Conservation (phyloP, 2,797 vertebrate species). For the Parauchenoglanis punctatus region DNA sequence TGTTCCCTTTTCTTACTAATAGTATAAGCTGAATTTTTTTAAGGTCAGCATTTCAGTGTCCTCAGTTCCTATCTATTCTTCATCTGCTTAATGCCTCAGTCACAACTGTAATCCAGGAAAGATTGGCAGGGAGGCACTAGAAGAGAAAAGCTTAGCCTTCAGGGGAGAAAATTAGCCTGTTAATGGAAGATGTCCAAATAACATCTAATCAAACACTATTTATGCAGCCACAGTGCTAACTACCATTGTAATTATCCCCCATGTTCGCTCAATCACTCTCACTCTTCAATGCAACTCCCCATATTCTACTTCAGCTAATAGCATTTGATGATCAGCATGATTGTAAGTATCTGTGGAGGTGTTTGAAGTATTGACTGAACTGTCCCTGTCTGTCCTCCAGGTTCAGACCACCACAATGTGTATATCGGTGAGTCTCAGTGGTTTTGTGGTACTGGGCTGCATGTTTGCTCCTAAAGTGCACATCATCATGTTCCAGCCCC, state of each 20-base stretch:
- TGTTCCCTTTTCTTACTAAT: not conserved
- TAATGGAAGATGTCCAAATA: slow-evolving; percentile 54
- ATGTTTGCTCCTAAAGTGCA: slow-evolving; percentile 98
- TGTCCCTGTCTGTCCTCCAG: slow-evolving; percentile 67
- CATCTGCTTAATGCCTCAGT: slow-evolving; percentile 18
- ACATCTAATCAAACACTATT: slow-evolving; percentile 57
- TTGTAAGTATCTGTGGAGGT: slow-evolving; percentile 36
- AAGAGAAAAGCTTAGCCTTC: slow-evolving; percentile 38
- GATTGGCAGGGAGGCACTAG: slow-evolving; percentile 21
- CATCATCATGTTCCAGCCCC: slow-evolving; percentile 97
- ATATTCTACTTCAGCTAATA: slow-evolving; percentile 37
- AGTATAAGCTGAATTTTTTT: not conserved
- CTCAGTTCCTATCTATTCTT: slow-evolving; percentile 32
- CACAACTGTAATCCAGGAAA: slow-evolving; percentile 22
- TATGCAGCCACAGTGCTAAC: slow-evolving; percentile 53
- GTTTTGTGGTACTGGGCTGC: slow-evolving; percentile 96
- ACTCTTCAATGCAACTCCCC: slow-evolving; percentile 35
- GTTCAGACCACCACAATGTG: slow-evolving; percentile 99
- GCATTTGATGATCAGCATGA: slow-evolving; percentile 50
- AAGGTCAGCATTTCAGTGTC: not conserved
- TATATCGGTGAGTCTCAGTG: slow-evolving; percentile 97
- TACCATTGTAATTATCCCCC: slow-evolving; percentile 55
- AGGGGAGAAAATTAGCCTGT: slow-evolving; percentile 47
- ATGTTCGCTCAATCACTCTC: slow-evolving; percentile 36
- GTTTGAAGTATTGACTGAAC: slow-evolving; percentile 31